Evolutionary conservation across 2,888 invertebrate species (phyloP), one percentile per base, ranked within the genome.

Genomic region (Tenthredo amoena): DNA sequence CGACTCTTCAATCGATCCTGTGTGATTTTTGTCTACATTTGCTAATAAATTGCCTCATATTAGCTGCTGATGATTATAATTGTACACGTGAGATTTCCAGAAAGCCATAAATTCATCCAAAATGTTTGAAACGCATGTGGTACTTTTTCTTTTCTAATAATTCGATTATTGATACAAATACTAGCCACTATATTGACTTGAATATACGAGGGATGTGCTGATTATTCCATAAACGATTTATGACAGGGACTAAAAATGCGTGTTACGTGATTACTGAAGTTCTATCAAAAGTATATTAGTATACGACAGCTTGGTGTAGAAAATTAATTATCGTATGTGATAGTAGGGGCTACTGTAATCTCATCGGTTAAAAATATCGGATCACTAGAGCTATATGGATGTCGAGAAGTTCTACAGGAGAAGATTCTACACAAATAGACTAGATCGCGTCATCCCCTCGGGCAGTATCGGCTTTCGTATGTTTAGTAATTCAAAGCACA

Each of bases 401-500:
- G 10, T 58, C 18, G 15, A 62, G 37, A 37, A 81, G 62, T 21
- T 81, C 21, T 31, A 50, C 34, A 26, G 81, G 65, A 83, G 68
- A 83, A 83, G 71, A 84, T 81, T 82, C 82, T 68, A 10, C n/a
- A 81, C 82, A 81, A 85, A 72, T 68, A 79, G 76, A 85, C 43
- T 74, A 55, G 82, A 84, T 88, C 87, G 87, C 87, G 85, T 81
- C 37, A 79, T 88, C 87, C 87, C 87, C 85, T 76, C 50, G 72
- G 87, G 86, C 87, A 86, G 86, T 86, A 86, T 90, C 85, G 85
- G 89, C 85, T 90, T 89, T 86, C 87, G 86, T 88, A 87, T 89
- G 87, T 85, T 90, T 89, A 89, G 88, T 88, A 90, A 92, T 92
- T 92, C 92, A 84, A 88, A 77, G 85, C 92, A 91, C 91, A 90